A percentile compares a stretch with the other conserved stretches of the same genome.
Conservation (phyloP, 2,797 vertebrate species). For the Steatocranus sp. region DNA sequence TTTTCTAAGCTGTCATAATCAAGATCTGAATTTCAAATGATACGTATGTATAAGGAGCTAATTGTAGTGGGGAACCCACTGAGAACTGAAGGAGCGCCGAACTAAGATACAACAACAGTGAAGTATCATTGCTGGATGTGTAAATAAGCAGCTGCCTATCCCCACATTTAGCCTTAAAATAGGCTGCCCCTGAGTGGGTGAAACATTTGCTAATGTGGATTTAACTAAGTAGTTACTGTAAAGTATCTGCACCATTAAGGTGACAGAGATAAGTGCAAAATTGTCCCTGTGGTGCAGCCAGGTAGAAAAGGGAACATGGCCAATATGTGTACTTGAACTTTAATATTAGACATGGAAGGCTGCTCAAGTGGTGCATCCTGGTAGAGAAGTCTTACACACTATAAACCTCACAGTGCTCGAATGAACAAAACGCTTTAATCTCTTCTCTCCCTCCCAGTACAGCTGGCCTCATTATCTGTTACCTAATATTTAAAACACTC, state of each 20-base stretch:
- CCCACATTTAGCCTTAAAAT: neutral
- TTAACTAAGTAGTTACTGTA: neutral
- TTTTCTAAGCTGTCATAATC: neutral
- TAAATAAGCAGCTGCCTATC: neutral
- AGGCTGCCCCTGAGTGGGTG: neutral
- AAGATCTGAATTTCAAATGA: neutral
- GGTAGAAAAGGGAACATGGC: neutral
- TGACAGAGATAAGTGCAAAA: neutral
- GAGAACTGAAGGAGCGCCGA: neutral
- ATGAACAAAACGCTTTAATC: neutral
- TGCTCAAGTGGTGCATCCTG: neutral
- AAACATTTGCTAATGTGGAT: neutral
- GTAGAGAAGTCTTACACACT: neutral
- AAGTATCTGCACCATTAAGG: neutral
- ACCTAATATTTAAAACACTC: neutral
- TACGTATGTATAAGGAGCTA: neutral
- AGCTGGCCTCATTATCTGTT: neutral
- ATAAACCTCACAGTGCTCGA: neutral
- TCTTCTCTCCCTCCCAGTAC: neutral
- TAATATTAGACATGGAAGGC: neutral
- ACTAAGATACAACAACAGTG: neutral
- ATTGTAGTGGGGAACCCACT: neutral
- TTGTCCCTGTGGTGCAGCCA: neutral
- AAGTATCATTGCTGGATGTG: neutral
- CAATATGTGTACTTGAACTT: neutral